Evolutionary conservation across 2,797 vertebrate genomes (phyloP).

Genomic region (Amniataba percoides): DNA sequence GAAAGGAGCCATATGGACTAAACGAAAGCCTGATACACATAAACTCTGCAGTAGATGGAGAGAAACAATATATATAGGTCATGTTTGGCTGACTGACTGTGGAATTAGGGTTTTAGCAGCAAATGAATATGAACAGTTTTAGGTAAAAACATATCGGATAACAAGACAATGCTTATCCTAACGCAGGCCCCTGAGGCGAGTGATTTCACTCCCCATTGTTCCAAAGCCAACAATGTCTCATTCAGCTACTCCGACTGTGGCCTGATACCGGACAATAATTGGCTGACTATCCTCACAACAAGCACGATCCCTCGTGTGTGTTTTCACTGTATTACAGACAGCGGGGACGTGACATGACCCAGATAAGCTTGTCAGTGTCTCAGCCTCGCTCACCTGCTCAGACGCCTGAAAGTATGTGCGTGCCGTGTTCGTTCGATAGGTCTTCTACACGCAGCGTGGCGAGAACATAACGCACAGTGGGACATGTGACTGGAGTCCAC

Average conservation of each 20-base stretch:
- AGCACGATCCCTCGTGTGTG: slow-evolving; percentile 35
- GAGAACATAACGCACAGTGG: not conserved
- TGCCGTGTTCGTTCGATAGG: not conserved
- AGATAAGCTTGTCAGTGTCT: slow-evolving; percentile 35
- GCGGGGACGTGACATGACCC: slow-evolving; percentile 42
- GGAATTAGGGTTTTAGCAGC: not conserved
- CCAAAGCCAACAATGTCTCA: slow-evolving; percentile 79
- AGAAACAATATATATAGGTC: not conserved
- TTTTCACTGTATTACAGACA: slow-evolving; percentile 39
- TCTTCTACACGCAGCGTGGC: not conserved
- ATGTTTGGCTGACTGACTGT: slow-evolving; percentile 26
- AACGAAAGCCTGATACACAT: not conserved
- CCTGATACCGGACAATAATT: slow-evolving; percentile 62
- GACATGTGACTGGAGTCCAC: slow-evolving; percentile 5
- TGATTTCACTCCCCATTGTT: slow-evolving; percentile 79
- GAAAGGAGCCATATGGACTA: not conserved
- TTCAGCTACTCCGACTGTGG: slow-evolving; percentile 68
- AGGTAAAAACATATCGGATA: slow-evolving; percentile 2
- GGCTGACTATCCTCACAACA: slow-evolving; percentile 55
- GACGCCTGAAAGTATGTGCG: not conserved
- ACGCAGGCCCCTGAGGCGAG: slow-evolving; percentile 47
- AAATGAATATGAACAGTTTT: not conserved
- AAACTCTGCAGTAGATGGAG: not conserved
- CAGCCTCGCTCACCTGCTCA: slow-evolving; percentile 20
- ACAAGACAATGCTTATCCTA: slow-evolving; percentile 54